These are phyloP conservation scores for Phocoena sinus DNA, from an alignment of 2,113 vertebrate genomes.

Conservation along the genomic window DNA sequence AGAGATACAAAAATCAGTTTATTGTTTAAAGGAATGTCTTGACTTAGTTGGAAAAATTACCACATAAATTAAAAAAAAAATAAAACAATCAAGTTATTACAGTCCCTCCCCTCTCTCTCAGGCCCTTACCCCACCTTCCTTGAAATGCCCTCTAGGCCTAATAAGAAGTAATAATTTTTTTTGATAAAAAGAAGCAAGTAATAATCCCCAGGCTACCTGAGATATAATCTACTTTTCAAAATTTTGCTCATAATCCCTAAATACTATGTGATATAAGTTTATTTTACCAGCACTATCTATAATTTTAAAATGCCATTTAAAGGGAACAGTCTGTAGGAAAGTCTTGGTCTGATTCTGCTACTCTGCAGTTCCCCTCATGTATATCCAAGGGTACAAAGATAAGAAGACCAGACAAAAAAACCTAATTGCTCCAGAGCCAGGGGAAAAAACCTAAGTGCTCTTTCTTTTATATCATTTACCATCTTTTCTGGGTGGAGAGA, in stretches of 20 bases:
- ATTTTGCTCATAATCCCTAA: background rate
- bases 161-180: conserved; percentile 7
- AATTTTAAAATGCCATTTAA: background rate
- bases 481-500: background rate
- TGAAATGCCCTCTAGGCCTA: background rate
- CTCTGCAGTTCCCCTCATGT: background rate
- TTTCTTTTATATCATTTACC: background rate
- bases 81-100: background rate
- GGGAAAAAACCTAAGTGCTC: background rate
- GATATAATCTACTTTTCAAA: background rate
- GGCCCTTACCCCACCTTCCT: background rate
- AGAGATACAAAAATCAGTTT: background rate
- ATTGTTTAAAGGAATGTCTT: background rate
- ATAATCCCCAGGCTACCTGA: background rate
- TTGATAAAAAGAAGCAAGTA: background rate
- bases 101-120: background rate
- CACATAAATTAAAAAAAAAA: background rate
- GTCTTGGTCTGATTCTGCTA: background rate
- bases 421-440: background rate
- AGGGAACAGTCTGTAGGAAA: background rate
- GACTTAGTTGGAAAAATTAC: background rate
- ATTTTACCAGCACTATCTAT: background rate
- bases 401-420: background rate
- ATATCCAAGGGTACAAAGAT: background rate
- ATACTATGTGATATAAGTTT: background rate